Evolutionary conservation across 2,797 vertebrate species (phyloP), one percentile per base, ranked within the genome.

Genomic region (Danio choprae): DNA sequence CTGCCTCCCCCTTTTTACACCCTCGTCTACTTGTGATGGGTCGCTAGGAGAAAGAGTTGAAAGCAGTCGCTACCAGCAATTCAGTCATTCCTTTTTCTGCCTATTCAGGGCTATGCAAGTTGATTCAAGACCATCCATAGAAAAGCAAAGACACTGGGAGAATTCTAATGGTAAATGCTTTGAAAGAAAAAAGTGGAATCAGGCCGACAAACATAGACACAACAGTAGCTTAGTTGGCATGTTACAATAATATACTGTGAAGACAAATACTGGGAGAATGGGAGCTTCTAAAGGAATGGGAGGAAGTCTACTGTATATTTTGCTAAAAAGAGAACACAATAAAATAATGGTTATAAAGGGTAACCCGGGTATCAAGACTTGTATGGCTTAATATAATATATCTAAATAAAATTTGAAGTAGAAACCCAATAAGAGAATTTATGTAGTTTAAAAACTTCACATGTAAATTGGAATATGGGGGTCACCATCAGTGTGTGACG

Each of bases 151-250:
- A 62, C 69, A 22, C 38, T 44, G 16, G 22, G 71, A 63, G 70
- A 80, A 79, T 79, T 68, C 40, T 74, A 79, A 83, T 78, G 38
- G 50, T 36, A 40, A 18, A 10, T 60, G 16, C 67, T 82, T 65
- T 67, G 38, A 74, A 65, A 79, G 59, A n/a, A 50, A 50, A 74
- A 74, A 50, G 38, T 70, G 72, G 70, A 18, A 74, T 29, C 15
- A 74, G 38, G 74, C 64, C 29, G 46, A 51, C 6, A 1, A 68
- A 41, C 41, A 44, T 69, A 36, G 6, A 68, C 22, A 73, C 44
- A 63, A 63, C 65, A 70, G 67, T 60, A 77, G 50, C 70, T 73
- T 73, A 40, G 20, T 12, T 72, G 6, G 59, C 60, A 2, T 79
- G 65, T 48, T 59, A 62, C 56, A 46, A 48, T 70, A 53, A 60